Percentiles rank a stretch among this genome's conserved stretches.
Evolutionary conservation across 2,888 invertebrate genomes (phyloP).

Genomic region (Synergus umbraculus): DNA sequence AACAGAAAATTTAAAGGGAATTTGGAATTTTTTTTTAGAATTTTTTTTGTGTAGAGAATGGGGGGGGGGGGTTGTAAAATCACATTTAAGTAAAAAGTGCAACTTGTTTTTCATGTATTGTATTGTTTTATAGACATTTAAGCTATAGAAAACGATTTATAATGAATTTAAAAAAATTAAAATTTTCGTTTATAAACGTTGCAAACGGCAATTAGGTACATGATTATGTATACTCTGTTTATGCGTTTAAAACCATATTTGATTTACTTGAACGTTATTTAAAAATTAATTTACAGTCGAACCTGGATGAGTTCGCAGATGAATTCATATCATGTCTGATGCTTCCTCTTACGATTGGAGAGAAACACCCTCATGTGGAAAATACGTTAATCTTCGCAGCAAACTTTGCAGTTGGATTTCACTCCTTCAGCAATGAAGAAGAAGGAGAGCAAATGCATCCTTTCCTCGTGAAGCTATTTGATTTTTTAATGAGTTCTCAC

Average conservation of each 20-base stretch:
- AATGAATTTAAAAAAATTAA: no score
- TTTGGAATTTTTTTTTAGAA: no score
- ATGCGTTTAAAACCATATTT: slow-evolving; percentile 2
- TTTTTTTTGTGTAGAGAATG: no score
- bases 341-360: slow-evolving; percentile 83
- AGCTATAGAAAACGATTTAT: no score
- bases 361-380: slow-evolving; percentile 84
- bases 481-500: slow-evolving; percentile 81
- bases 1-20: no score
- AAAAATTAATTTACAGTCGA: slow-evolving; percentile 75
- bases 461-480: slow-evolving; percentile 81
- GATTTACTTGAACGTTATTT: slow-evolving; percentile 9
- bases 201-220: no score
- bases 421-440: slow-evolving; percentile 63
- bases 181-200: no score
- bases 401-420: slow-evolving; percentile 83
- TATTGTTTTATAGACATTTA: no score
- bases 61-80: no score
- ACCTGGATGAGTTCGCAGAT: slow-evolving; percentile 81
- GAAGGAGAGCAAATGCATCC: slow-evolving; percentile 77
- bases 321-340: slow-evolving; percentile 83
- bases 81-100: no score
- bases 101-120: no score
- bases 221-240: no score
- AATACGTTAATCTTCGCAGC: slow-evolving; percentile 85